A percentile compares a stretch with the other conserved stretches of the same genome.
These are phyloP conservation scores for Eupeodes latifasciatus DNA, from an alignment of 2,888 invertebrate genomes.

Conservation along the genomic window DNA sequence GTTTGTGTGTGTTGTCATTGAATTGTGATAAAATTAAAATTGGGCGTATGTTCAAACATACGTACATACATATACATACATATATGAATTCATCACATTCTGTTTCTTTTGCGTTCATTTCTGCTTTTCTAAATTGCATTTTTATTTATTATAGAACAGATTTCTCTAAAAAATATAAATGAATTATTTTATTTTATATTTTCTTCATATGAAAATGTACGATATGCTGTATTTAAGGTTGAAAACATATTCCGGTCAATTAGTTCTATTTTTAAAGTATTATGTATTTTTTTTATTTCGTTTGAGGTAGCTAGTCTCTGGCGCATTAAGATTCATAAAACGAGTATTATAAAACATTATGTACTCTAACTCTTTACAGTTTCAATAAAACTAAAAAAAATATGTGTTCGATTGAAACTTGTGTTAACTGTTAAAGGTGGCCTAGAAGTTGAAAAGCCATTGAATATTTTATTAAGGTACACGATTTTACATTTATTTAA, in stretches of 20 bases:
- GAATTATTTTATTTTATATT: not conserved
- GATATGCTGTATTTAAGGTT: not conserved
- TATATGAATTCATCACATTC: not conserved
- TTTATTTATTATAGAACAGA: not conserved
- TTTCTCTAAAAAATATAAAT: not conserved
- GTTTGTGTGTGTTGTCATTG: not conserved
- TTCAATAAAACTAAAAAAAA: not conserved
- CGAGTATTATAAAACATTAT: not conserved
- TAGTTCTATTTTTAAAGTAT: conserved; percentile 13
- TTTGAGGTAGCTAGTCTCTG: not conserved
- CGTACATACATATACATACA: no score
- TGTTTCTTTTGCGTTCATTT: not conserved
- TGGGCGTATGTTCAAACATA: not conserved
- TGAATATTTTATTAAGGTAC: no score
- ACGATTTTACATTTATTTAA: no score
- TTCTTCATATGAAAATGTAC: not conserved
- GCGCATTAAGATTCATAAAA: conserved; percentile 1
- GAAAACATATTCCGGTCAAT: not conserved
- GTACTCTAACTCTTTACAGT: not conserved
- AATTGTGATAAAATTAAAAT: conserved; percentile 3
- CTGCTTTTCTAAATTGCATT: not conserved
- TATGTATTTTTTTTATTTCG: not conserved
- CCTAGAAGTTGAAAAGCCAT: no score
- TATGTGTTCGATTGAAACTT: no score
- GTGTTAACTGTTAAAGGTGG: no score